Percentiles rank a stretch among this genome's conserved stretches.
Conservation (phyloP, 2,113 vertebrate genomes). For the Arizona elegans region DNA sequence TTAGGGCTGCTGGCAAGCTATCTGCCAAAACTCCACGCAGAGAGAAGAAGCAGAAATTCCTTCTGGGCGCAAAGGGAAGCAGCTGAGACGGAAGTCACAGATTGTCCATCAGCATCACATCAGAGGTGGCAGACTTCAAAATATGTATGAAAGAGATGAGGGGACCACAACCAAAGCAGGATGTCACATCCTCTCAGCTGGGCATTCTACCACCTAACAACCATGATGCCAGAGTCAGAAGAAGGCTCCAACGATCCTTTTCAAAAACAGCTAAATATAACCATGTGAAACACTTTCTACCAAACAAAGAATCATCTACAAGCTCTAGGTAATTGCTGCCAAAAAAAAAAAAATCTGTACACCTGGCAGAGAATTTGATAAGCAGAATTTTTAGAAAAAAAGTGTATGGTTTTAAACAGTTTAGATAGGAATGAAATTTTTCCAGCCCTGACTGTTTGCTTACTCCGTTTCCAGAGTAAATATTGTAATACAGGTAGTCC, state of each 20-base stretch:
- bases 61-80: not conserved
- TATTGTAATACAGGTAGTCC: not conserved
- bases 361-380: not conserved
- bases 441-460: not conserved
- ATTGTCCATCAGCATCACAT: not conserved
- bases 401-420: not conserved
- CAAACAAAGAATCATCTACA: not conserved
- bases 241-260: not conserved
- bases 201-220: not conserved
- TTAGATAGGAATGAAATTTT: not conserved
- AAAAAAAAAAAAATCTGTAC: not conserved
- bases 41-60: not conserved
- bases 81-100: not conserved
- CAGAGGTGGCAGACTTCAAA: not conserved
- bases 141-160: not conserved
- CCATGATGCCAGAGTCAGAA: not conserved
- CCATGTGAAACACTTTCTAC: not conserved
- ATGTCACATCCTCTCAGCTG: not conserved
- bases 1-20: not conserved
- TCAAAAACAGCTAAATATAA: slow-evolving; percentile 1
- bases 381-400: not conserved
- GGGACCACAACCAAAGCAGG: not conserved
- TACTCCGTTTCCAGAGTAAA: not conserved
- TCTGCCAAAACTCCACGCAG: not conserved
- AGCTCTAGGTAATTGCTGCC: not conserved